Evolutionary conservation across 2,113 vertebrate species (phyloP).

Genomic region (Pseudorasbora parva): DNA sequence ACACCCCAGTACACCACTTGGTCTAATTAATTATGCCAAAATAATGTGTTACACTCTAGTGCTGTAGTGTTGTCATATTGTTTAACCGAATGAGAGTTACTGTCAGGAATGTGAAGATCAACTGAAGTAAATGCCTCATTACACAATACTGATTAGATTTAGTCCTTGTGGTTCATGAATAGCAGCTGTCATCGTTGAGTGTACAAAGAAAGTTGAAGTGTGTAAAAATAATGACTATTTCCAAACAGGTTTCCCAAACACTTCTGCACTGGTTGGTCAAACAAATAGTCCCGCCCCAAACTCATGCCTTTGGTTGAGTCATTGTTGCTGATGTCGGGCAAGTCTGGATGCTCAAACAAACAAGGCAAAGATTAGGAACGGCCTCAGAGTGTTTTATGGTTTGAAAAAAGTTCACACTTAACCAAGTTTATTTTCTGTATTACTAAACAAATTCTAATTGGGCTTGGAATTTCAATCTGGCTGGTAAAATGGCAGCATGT

Average conservation of each 20-base stretch:
- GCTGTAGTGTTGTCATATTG: neutral
- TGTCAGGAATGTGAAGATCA: neutral
- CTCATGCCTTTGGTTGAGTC: neutral
- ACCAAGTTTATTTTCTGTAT: neutral
- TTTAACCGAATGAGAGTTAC: neutral
- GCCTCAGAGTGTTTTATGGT: neutral
- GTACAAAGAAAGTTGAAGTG: neutral
- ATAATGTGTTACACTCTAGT: neutral
- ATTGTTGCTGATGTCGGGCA: neutral
- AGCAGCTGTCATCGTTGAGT: neutral
- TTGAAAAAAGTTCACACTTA: neutral
- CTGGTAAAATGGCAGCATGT: neutral
- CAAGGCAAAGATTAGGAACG: neutral
- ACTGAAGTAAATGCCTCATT: neutral
- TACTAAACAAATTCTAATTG: neutral
- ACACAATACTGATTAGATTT: neutral
- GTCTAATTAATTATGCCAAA: neutral
- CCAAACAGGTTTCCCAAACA: neutral
- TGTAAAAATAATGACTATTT: neutral
- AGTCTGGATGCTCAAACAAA: neutral
- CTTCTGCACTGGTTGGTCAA: neutral
- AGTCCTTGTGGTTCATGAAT: neutral
- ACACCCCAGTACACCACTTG: neutral
- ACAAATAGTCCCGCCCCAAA: neutral
- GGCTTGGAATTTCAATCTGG: neutral